Evolutionary conservation across 2,113 vertebrate genomes (phyloP).

Genomic region (Saimiri boliviensis): DNA sequence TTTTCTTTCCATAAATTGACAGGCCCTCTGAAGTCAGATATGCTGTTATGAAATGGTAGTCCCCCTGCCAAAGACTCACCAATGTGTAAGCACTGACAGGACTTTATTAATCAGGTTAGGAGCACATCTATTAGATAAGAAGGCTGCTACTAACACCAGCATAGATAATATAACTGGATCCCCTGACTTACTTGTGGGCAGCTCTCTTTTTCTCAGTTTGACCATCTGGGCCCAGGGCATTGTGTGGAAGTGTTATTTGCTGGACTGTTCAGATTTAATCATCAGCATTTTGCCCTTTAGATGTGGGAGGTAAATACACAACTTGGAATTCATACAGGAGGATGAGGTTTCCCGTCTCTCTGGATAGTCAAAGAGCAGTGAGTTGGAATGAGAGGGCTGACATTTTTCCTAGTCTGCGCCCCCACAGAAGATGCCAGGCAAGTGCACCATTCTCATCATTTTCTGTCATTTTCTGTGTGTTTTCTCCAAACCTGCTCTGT

Average conservation of each 20-base stretch:
- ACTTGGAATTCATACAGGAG: slow-evolving; percentile 47
- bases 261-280: slow-evolving; percentile 53
- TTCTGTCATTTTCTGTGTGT: slow-evolving; percentile 66
- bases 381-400: slow-evolving; percentile 18
- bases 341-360: slow-evolving; percentile 1
- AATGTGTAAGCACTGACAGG: background rate
- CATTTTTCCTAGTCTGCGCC: background rate
- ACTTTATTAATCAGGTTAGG: slow-evolving; percentile 52
- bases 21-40: slow-evolving; percentile 47
- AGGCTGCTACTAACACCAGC: background rate
- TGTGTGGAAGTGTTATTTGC: slow-evolving; percentile 55
- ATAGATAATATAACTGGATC: background rate
- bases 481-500: slow-evolving; percentile 60
- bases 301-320: slow-evolving; percentile 23
- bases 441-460: slow-evolving; percentile 8
- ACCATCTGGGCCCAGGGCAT: background rate
- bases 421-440: slow-evolving; percentile 1
- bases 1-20: slow-evolving; percentile 9
- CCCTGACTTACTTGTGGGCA: background rate
- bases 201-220: background rate
- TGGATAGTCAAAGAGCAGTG: background rate
- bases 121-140: slow-evolving; percentile 52
- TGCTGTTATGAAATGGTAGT: background rate
- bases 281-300: slow-evolving; percentile 60
- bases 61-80: background rate